Conservation (phyloP, 2,797 vertebrate species). For the Triplophysa yarkandensis region DNA sequence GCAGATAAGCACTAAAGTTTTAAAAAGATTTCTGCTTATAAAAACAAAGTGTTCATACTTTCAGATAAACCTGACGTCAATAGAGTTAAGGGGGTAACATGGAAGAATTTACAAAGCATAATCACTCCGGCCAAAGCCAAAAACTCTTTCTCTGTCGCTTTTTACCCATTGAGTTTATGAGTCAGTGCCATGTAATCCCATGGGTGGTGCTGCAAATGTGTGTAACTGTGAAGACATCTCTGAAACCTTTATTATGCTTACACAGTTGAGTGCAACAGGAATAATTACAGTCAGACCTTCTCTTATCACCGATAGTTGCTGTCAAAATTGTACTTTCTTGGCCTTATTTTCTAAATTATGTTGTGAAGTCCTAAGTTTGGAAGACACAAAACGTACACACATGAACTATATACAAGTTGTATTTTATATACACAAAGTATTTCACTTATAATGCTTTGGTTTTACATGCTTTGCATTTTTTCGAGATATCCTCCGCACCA, state of each 20-base stretch:
- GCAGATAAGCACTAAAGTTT: constrained; percentile 54
- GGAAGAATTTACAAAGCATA: constrained; percentile 52
- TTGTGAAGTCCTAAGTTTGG: constrained; percentile 1
- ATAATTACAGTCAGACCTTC: constrained; percentile 9
- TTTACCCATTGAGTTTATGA: constrained; percentile 45
- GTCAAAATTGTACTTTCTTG: constrained; percentile 6
- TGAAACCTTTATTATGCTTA: constrained; percentile 47
- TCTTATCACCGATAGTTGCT: constrained; percentile 25
- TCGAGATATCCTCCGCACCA: too few relatives aligned
- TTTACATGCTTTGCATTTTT: neutral
- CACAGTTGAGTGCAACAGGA: constrained; percentile 40
- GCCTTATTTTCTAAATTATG: constrained; percentile 12
- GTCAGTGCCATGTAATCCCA: constrained; percentile 52
- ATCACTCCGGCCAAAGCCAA: constrained; percentile 39
- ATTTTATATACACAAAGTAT: too few relatives aligned
- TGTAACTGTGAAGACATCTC: constrained; percentile 32
- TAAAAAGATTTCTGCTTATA: constrained; percentile 44
- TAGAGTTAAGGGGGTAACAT: constrained; percentile 43
- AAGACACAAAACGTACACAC: neutral
- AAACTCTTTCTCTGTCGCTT: constrained; percentile 9
- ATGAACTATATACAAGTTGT: neutral
- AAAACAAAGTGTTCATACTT: constrained; percentile 50
- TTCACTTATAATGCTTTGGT: neutral
- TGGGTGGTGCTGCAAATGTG: constrained; percentile 43
- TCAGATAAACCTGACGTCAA: constrained; percentile 52